Base-by-base conservation (phyloP, 1,140 invertebrate genomes). In the Adelges cooleyi region DNA sequence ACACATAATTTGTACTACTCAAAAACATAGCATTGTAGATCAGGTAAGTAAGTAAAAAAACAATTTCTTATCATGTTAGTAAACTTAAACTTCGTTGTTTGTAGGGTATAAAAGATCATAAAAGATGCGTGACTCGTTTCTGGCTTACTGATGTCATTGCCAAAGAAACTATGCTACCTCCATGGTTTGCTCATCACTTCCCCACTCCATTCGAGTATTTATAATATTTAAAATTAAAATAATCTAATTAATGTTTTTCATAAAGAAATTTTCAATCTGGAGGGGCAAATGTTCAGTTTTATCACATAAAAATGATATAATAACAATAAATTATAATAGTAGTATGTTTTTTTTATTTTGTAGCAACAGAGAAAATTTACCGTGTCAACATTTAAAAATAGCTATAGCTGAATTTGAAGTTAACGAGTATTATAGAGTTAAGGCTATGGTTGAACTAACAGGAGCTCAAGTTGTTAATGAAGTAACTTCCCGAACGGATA, bases 141-240 rank as follows among this genome's bases (percentile, higher is more conserved):
- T 98, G 95, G 95, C 76, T 98, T 15, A 93, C 87, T 66, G 94
- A 97, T 75, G 85, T 92, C 23, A 82, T 95, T 65, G 72, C 82
- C 2, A 84, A 86, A 54, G 86, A 90, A 69, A 87, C 88, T 72
- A 83, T 95, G 71, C 71, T 84, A 65, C 90, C 92, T 2, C 94
- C 95, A 0, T 96, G 89, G 86, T 86, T 91, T 70, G 90, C 90
- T 2, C 74, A 95, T 33, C 94, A 97, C 75, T 80, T 96, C 69
- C 95, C 94, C 1, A 83, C 85, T 27, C 83, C 89, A 17, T 92
- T 88, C 74, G 80, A 82, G 53, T 74, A 75, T 42, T 17, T 50
- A 11, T 33, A 5, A 11, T 33, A 33, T n/a, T n/a, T n/a, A n/a
- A n/a, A n/a, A n/a, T n/a, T n/a, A n/a, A n/a, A n/a, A n/a, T n/a